These are phyloP conservation scores for Salvelinus namaycush DNA, from an alignment of 2,113 vertebrate genomes.

Conservation along the genomic window DNA sequence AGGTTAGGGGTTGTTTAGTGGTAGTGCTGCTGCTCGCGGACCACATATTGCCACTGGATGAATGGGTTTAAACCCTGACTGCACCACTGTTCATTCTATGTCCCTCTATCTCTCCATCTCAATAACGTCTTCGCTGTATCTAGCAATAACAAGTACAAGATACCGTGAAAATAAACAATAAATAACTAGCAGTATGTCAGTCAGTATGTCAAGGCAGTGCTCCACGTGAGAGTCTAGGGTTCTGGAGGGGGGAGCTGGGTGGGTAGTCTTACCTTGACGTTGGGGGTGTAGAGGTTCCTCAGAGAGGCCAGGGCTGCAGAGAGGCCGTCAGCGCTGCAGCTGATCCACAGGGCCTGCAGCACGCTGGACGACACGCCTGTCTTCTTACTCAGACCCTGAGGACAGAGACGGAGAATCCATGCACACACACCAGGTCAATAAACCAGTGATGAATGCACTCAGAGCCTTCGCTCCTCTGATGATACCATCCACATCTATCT, in stretches of 20 bases:
- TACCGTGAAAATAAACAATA: too few species aligned
- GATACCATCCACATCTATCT: slow-evolving; percentile 19
- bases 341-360: slow-evolving; percentile 92
- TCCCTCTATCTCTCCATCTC: not conserved
- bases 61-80: not conserved
- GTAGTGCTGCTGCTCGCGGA: too few species aligned
- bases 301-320: slow-evolving; percentile 92
- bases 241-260: not conserved
- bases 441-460: slow-evolving; percentile 1
- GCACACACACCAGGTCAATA: slow-evolving; percentile 5
- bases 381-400: slow-evolving; percentile 91
- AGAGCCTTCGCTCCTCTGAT: slow-evolving; percentile 1
- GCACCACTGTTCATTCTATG: not conserved
- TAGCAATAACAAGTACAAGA: too few species aligned
- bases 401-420: slow-evolving; percentile 15
- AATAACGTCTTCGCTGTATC: too few species aligned
- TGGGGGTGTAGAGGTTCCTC: slow-evolving; percentile 94
- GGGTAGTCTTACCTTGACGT: slow-evolving; percentile 83
- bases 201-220: not conserved
- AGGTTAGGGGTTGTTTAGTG: too few species aligned
- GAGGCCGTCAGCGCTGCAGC: slow-evolving; percentile 87
- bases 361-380: slow-evolving; percentile 91
- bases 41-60: too few species aligned
- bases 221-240: not conserved
- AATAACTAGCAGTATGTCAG: too few species aligned